Evolutionary conservation across 53 echinoderm and acorn worm species (phyloP).

Genomic region (Paelopatides confundens): DNA sequence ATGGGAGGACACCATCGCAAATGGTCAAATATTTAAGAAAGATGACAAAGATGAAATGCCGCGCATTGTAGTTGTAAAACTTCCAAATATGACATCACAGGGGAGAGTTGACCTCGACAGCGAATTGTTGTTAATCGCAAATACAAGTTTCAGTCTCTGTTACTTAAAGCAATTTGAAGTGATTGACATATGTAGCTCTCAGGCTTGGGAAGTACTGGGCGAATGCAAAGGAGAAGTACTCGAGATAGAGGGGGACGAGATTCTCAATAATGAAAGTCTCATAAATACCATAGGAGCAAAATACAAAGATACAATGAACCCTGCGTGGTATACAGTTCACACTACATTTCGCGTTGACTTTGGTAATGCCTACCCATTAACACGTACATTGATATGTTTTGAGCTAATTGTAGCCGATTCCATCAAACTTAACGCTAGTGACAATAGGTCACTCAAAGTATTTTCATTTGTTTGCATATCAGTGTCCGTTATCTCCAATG

Average conservation of each 20-base stretch:
- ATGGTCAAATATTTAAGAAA: neutral
- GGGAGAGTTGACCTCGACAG: neutral
- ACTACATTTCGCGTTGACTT: no score
- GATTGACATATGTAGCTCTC: neutral
- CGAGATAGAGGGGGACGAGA: neutral
- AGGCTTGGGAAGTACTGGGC: neutral
- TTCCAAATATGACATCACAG: neutral
- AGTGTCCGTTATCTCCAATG: neutral
- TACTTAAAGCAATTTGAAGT: neutral
- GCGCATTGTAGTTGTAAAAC: neutral
- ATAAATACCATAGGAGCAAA: neutral
- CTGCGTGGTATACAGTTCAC: no score
- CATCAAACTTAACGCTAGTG: no score
- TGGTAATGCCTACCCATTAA: no score
- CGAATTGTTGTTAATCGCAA: neutral
- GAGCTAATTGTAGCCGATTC: no score
- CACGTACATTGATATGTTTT: no score
- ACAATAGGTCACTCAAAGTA: neutral
- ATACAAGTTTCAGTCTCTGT: neutral
- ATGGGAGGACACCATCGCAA: no score
- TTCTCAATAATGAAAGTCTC: neutral
- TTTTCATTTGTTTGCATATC: neutral
- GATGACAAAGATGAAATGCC: neutral
- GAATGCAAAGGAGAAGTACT: neutral
- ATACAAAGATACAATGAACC: neutral